Base-by-base conservation (phyloP, 2,888 invertebrate genomes). In the Alloscopus bannaensis region DNA sequence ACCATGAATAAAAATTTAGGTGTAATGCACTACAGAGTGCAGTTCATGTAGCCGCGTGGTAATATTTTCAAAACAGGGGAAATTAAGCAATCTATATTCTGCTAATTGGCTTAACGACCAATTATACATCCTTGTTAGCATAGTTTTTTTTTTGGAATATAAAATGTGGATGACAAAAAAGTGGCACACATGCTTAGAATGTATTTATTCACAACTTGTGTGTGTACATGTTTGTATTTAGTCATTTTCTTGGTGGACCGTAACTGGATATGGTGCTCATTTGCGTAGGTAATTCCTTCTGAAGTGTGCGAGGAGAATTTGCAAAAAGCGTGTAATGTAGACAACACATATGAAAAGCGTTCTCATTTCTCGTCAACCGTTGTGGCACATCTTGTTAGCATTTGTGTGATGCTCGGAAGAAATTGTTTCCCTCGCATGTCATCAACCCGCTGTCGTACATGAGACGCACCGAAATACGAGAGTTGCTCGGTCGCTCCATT, bases 41-140 rank as follows among this genome's bases (percentile, higher is more conserved):
- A 45, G 36, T 36, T 13, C 6, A 52, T 16, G 16, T 52, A 24
- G 2, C 52, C 24, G 24, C 11, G n/a, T 36, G n/a, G 11, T n/a
- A n/a, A n/a, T n/a, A n/a, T n/a, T n/a, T n/a, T n/a, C n/a, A n/a
- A 52, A 52, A 18, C 13, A 40, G 16, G 31, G 50, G 42, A 69
- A 47, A 69, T 69, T 69, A 69, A 55, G 68, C 42, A 55, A 69
- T 69, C 68, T 69, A 69, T 69, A 69, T 69, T 69, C 68, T 55
- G 55, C 55, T 69, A 69, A 69, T 69, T 69, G 68, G 26, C 47
- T 40, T 69, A 69, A 69, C 52, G 50, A 69, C 68, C 42, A 69
- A 52, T 55, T 69, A 69, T 57, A 52, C 3, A 47, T 47, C 52
- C 42, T 47, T 64, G 24, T 45, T 64, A 64, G 18, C 20, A 24